Conservation (phyloP, 2,888 invertebrate genomes). For the Patella caerulea region DNA sequence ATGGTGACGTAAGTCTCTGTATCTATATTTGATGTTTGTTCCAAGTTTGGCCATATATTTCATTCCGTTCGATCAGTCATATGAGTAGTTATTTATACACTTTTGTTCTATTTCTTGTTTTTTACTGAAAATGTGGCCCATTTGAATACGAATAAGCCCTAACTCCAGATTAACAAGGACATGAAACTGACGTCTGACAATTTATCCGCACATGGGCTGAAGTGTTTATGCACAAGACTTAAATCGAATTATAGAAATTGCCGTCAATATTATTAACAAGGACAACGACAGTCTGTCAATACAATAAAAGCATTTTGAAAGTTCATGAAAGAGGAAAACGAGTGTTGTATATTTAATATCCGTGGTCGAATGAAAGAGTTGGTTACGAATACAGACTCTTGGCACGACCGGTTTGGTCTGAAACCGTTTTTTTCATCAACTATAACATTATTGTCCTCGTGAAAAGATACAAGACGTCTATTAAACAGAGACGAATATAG, state of each 20-base stretch:
- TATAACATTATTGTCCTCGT: background rate
- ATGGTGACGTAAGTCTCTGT: too few species aligned
- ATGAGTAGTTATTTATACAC: too few species aligned
- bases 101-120: too few species aligned
- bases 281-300: background rate
- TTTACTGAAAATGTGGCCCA: too few species aligned
- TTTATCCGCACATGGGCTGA: background rate
- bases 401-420: slow-evolving; percentile 1
- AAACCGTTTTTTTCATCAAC: background rate
- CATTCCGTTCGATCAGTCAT: too few species aligned
- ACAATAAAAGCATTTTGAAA: background rate
- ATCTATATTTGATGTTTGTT: too few species aligned
- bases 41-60: too few species aligned
- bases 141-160: background rate
- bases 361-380: background rate
- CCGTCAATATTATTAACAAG: background rate
- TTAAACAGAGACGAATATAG: background rate
- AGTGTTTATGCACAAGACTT: background rate
- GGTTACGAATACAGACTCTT: background rate
- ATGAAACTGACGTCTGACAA: background rate
- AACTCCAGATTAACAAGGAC: background rate
- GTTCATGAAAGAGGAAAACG: background rate
- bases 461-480: background rate
- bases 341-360: background rate
- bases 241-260: background rate